Percentiles rank a stretch among this genome's conserved stretches.
phyloP scores from a whole-genome alignment of 2,888 invertebrate genomes.

The Trilocha varians region DNA sequence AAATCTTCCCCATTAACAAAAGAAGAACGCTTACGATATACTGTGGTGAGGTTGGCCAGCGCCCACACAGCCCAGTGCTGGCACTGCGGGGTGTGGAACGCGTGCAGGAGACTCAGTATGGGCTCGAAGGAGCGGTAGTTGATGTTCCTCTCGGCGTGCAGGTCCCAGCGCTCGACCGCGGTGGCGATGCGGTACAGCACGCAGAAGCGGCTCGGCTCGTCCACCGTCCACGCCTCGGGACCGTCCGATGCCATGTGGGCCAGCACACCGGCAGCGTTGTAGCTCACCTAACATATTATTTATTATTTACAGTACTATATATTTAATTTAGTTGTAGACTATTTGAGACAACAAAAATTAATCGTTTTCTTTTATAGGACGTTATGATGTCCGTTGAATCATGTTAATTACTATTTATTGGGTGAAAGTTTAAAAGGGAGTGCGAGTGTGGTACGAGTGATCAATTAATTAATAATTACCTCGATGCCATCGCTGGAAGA shows the following conservation, averaged over 20 bases:
- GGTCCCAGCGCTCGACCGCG: constrained; percentile 92
- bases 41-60: constrained; percentile 93
- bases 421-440: too few species aligned
- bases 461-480: constrained; percentile 57
- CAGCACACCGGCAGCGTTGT: constrained; percentile 96
- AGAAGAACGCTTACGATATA: constrained; percentile 82
- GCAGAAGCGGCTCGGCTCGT: constrained; percentile 77
- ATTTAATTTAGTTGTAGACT: too few species aligned
- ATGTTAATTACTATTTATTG: too few species aligned
- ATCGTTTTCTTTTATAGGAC: too few species aligned
- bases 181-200: constrained; percentile 83
- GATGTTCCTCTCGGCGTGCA: constrained; percentile 91
- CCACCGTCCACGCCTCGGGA: constrained; percentile 84
- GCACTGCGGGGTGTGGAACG: constrained; percentile 90
- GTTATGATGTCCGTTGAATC: too few species aligned
- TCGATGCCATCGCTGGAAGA: constrained; percentile 95
- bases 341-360: too few species aligned
- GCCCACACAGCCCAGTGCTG: constrained; percentile 99
- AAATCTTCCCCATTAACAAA: too few species aligned
- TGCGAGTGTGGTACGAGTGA: too few species aligned
- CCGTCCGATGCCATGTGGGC: constrained; percentile 97
- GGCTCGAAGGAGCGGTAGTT: constrained; percentile 96
- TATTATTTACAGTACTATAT: too few species aligned
- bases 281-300: constrained; percentile 79
- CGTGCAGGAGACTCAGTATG: constrained; percentile 86